These are phyloP conservation scores for Xylota sylvarum DNA, from an alignment of 2,888 invertebrate species.

Conservation along the genomic window DNA sequence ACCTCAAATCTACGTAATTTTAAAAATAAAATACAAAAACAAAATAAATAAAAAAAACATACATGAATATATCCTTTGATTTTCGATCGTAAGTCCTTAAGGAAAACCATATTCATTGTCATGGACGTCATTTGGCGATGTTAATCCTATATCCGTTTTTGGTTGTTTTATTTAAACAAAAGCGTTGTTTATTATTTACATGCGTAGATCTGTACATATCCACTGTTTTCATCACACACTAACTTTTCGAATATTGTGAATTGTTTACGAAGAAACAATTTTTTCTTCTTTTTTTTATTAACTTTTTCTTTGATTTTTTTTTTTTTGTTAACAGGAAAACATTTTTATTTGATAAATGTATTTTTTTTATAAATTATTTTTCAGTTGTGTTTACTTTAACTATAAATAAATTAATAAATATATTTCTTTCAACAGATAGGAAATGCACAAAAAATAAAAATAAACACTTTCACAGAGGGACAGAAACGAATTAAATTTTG, in stretches of 20 bases:
- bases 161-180: slow-evolving; percentile 38
- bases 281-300: neutral
- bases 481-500: neutral
- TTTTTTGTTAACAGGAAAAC: slow-evolving; percentile 14
- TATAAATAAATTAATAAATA: slow-evolving; percentile 23
- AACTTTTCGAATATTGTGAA: slow-evolving; percentile 4
- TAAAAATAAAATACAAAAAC: slow-evolving; percentile 39
- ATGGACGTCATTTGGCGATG: slow-evolving; percentile 81
- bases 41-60: slow-evolving; percentile 79
- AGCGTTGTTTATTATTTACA: slow-evolving; percentile 40
- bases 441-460: neutral
- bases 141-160: slow-evolving; percentile 49
- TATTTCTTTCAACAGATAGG: slow-evolving; percentile 17
- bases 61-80: slow-evolving; percentile 85
- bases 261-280: slow-evolving; percentile 23
- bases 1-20: slow-evolving; percentile 11
- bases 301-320: neutral
- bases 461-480: neutral
- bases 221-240: slow-evolving; percentile 44
- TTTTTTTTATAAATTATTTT: slow-evolving; percentile 29
- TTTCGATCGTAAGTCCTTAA: slow-evolving; percentile 84
- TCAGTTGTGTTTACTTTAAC: slow-evolving; percentile 31
- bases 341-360: slow-evolving; percentile 25
- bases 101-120: slow-evolving; percentile 84
- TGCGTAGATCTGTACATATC: slow-evolving; percentile 59